Evolutionary conservation across 2,888 invertebrate species (phyloP), one percentile per base, ranked within the genome.

Genomic region (Latrodectus hesperus): DNA sequence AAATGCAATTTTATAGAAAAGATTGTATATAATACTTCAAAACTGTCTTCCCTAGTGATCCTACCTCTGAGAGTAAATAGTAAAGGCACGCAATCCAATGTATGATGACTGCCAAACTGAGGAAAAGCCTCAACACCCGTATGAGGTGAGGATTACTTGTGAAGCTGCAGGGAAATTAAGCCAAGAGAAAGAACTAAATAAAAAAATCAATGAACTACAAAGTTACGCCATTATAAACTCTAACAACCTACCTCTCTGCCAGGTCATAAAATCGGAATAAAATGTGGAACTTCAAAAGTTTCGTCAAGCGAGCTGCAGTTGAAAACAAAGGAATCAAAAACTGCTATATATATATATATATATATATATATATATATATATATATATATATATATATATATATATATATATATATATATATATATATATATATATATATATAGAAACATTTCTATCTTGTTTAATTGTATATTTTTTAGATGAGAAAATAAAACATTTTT

Each of bases 41-140:
- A 4, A 38, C 38, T 6, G 6, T 4, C 6, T 38, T 38, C 38
- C 4, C 6, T 3, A 38, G 38, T 38, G 38, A 38, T 38, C 51
- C 78, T 72, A 91, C 91, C 90, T 91, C 90, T 0, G 91, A 91
- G 17, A 92, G 74, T 73, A 92, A 90, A 88, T 91, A 91, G 80
- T 92, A 92, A 11, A 91, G 87, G 87, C 92, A 92, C 0, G 91
- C 92, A 17, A 91, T 91, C 92, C 92, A 92, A 85, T 92, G 92
- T 51, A 92, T 91, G 52, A 91, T 91, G 22, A 91, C 88, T 86
- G 91, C 91, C 55, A 92, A 90, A 77, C 91, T 91, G n/a, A 92
- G 84, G 9, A 91, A 90, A n/a, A 92, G 90, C 78, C 91, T 91
- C 72, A 91, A 90, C 0, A 91, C 92, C 26, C 92, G 90, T 51